Conservation (phyloP, 2,797 vertebrate species). For the Platyrinchus mystaceus region DNA sequence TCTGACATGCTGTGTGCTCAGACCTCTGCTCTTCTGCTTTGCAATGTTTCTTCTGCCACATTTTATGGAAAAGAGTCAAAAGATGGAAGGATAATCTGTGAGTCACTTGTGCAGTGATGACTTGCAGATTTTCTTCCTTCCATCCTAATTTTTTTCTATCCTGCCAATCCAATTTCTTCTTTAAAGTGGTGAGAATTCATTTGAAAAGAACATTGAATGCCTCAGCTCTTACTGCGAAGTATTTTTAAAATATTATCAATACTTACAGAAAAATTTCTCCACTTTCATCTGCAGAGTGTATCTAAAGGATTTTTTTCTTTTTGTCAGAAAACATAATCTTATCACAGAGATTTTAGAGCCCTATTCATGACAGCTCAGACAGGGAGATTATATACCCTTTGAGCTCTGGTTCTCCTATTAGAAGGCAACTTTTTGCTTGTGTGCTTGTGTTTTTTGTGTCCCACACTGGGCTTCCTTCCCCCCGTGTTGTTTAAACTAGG, state of each 20-base stretch:
- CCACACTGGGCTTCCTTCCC: accelerated
- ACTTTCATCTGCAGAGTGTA: background rate
- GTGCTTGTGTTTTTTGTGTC: background rate
- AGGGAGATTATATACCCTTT: background rate
- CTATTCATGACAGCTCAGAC: background rate
- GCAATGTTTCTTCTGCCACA: constrained; percentile 23
- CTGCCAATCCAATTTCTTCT: background rate
- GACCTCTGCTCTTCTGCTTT: constrained; percentile 12
- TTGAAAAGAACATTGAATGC: background rate
- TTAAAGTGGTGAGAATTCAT: background rate
- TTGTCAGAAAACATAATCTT: constrained; percentile 21
- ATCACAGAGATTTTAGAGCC: background rate
- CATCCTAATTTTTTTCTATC: background rate
- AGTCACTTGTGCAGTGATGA: constrained; percentile 34
- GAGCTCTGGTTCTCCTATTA: background rate
- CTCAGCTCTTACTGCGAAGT: background rate
- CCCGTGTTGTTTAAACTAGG: background rate
- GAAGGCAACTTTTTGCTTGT: background rate
- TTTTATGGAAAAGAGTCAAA: constrained; percentile 35
- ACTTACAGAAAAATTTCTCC: background rate
- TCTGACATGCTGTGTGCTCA: background rate
- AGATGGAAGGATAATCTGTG: constrained; percentile 33
- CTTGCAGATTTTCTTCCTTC: constrained; percentile 38
- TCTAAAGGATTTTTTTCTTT: background rate
- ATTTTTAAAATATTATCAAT: background rate